phyloP scores from a whole-genome alignment of 1,140 invertebrate genomes.

The Drosophila takahashii region DNA sequence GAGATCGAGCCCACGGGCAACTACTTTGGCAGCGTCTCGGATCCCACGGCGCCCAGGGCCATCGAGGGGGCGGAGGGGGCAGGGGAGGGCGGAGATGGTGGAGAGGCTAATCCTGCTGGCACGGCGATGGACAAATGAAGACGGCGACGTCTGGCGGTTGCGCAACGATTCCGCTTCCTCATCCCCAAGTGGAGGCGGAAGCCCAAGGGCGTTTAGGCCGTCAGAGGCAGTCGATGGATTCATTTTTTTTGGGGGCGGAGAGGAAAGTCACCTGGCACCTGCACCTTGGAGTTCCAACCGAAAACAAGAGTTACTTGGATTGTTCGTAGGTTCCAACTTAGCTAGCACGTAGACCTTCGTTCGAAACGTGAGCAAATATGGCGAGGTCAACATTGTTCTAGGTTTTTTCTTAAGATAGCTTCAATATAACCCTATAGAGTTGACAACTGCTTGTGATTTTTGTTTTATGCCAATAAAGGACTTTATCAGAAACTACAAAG shows the following conservation, averaged over 20 bases:
- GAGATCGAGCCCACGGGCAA: conserved; percentile 77
- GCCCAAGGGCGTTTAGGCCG: conserved; percentile 59
- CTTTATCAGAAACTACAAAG: conserved; percentile 60
- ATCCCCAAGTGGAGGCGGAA: conserved; percentile 39
- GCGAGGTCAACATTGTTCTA: conserved; percentile 40
- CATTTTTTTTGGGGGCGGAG: not conserved
- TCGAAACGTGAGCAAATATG: conserved; percentile 71
- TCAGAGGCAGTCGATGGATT: conserved; percentile 63
- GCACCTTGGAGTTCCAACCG: conserved; percentile 29
- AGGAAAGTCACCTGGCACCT: conserved; percentile 6
- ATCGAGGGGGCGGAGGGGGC: conserved; percentile 57
- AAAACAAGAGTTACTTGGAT: conserved; percentile 38
- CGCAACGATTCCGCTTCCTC: conserved; percentile 37
- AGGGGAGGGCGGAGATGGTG: conserved; percentile 40
- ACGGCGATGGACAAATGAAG: conserved; percentile 72
- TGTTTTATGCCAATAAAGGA: conserved; percentile 73
- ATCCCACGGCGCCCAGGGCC: conserved; percentile 66
- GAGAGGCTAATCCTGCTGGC: conserved; percentile 59
- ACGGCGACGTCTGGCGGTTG: conserved; percentile 76
- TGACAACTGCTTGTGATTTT: conserved; percentile 48
- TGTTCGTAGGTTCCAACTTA: conserved; percentile 54
- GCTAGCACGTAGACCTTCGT: conserved; percentile 66
- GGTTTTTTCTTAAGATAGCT: conserved; percentile 40
- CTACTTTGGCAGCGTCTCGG: conserved; percentile 75
- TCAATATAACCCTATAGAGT: conserved; percentile 27